phyloP scores from a whole-genome alignment of 1,140 invertebrate species.

The Drosophila sechellia region DNA sequence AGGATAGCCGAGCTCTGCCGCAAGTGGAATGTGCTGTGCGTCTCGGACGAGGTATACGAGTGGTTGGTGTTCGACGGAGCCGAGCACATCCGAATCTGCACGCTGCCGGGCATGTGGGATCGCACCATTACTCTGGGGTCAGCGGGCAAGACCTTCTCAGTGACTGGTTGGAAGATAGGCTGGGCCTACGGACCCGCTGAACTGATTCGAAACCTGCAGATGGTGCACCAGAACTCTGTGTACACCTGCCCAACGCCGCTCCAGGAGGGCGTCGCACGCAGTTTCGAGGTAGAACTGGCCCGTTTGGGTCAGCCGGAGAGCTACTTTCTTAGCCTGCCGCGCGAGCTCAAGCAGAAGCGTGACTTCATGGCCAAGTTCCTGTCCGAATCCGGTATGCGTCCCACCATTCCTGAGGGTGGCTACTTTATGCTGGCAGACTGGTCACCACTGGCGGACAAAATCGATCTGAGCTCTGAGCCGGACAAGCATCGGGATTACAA shows the following conservation, averaged over 20 bases:
- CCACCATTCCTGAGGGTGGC: conserved; percentile 97
- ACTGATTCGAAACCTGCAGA: conserved; percentile 92
- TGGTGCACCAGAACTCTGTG: conserved; percentile 97
- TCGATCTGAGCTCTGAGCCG: conserved; percentile 88
- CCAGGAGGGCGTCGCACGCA: conserved; percentile 95
- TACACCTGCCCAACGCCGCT: conserved; percentile 95
- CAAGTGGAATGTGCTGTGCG: conserved; percentile 95
- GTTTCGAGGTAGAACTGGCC: conserved; percentile 94
- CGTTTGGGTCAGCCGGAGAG: conserved; percentile 91
- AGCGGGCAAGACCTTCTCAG: conserved; percentile 98
- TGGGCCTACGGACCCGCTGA: conserved; percentile 96
- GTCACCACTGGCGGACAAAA: conserved; percentile 88
- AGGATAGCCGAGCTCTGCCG: conserved; percentile 95
- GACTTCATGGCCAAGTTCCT: conserved; percentile 93
- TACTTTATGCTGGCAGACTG: conserved; percentile 99
- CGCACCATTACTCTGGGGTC: conserved; percentile 98
- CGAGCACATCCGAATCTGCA: conserved; percentile 96
- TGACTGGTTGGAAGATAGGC: conserved; percentile 99
- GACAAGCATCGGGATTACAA: conserved; percentile 93
- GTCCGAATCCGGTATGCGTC: conserved; percentile 92
- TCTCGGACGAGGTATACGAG: conserved; percentile 99
- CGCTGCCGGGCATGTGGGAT: conserved; percentile 98
- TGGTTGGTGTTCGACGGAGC: conserved; percentile 96
- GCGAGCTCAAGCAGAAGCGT: conserved; percentile 92
- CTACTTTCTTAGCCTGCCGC: conserved; percentile 92